phyloP scores from a whole-genome alignment of 1,140 invertebrate species.

The Drosophila ananassae region DNA sequence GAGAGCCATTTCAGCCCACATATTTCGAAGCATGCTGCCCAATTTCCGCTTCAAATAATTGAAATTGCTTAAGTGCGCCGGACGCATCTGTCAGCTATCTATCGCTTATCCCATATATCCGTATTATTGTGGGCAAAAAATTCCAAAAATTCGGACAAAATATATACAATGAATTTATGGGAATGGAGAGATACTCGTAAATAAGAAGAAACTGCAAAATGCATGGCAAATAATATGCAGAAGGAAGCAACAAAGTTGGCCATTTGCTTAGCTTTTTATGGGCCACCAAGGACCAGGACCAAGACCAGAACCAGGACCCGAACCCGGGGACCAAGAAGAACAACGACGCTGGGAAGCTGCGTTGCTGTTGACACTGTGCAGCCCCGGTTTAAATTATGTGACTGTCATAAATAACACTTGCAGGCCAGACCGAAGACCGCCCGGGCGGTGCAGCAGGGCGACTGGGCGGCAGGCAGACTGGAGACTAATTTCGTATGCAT shows the following conservation, averaged over 20 bases:
- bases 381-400: conserved; percentile 59
- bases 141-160: not conserved
- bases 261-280: conserved; percentile 58
- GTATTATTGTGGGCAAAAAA: not conserved
- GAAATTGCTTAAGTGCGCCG: conserved; percentile 31
- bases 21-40: conserved; percentile 35
- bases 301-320: not conserved
- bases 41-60: conserved; percentile 49
- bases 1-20: conserved; percentile 24
- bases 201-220: conserved; percentile 8
- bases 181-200: conserved; percentile 11
- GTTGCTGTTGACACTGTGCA: conserved; percentile 52
- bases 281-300: conserved; percentile 41
- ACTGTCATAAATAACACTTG: conserved; percentile 72
- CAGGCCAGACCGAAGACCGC: conserved; percentile 41
- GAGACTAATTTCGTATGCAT: conserved; percentile 65
- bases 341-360: conserved; percentile 7
- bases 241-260: conserved; percentile 23
- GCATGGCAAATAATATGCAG: conserved; percentile 21
- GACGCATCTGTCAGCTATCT: conserved; percentile 47
- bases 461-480: conserved; percentile 35
- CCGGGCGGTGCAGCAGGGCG: conserved; percentile 14
- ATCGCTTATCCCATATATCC: conserved; percentile 22
- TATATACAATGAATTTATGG: conserved; percentile 13
- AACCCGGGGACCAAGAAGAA: conserved; percentile 1